Base-by-base conservation (phyloP, 2,113 vertebrate species). In the Garra rufa region DNA sequence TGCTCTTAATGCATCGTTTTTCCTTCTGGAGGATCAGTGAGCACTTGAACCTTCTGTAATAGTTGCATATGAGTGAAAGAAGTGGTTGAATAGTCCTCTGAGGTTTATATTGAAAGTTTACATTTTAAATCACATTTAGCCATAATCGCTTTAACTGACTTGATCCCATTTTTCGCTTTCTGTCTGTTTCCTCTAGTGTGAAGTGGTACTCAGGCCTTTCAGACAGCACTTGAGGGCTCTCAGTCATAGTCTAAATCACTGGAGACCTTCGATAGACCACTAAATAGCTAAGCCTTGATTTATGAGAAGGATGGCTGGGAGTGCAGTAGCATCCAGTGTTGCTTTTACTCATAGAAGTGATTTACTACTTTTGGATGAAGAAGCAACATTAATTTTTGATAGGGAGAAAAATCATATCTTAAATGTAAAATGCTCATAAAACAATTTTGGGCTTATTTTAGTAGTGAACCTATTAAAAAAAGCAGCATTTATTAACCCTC, bases 321-420 rank as follows among this genome's bases (percentile, higher is more conserved):
- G 38, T 43, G 38, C 17, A 71, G 41, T 4, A 71, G 43, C 10
- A 71, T n/a, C 38, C 9, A 71, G 69, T 71, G 69, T 46, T 74
- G 69, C 69, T 43, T 43, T 83, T 65, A 38, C 65, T 34, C 63
- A 65, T 34, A 30, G 26, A 67, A 34, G 63, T 67, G 63, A 67
- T 67, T 67, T 34, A 30, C 28, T 67, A 8, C 28, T 67, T 67
- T 17, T 34, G 63, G 14, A 65, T 65, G 15, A 65, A 28, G 15
- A 2, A 67, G 14, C 28, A 30, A 17, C 15, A 67, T 67, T 67
- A 1, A 30, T 17, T 67, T 67, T 67, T 34, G 15, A 67, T 30
- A 67, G 28, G 13, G 63, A 34, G 63, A 13, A 17, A 34, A 65
- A 34, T 65, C 2, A 30, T 61, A 61, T 63, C 1, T 63, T 26